phyloP scores from a whole-genome alignment of 2,113 vertebrate genomes.

The Tragelaphus strepsiceros region DNA sequence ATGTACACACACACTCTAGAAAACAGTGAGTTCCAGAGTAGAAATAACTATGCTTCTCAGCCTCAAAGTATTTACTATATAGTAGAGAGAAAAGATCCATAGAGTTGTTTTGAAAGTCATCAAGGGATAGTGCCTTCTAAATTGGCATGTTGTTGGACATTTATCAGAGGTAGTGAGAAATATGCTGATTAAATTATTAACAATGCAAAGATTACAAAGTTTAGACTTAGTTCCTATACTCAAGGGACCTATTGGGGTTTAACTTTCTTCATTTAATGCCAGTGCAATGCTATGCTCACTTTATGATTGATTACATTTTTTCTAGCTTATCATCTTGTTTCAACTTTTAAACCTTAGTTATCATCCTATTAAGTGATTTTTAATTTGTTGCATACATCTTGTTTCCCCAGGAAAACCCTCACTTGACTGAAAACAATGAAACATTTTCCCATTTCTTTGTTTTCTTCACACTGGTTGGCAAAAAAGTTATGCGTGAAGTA shows the following conservation, averaged over 20 bases:
- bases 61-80: not conserved
- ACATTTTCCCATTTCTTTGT: not conserved
- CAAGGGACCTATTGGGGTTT: not conserved
- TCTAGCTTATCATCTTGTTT: not conserved
- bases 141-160: not conserved
- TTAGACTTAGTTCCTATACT: not conserved
- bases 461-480: not conserved
- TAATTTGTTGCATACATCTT: not conserved
- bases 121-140: not conserved
- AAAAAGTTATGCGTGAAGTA: not conserved
- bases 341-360: not conserved
- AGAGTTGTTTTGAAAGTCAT: not conserved
- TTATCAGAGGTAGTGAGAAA: not conserved
- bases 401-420: not conserved
- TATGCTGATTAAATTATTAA: not conserved
- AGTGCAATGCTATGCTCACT: rapidly evolving
- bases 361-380: not conserved
- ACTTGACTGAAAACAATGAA: not conserved
- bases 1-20: not conserved
- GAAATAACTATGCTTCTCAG: not conserved
- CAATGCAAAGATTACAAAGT: not conserved
- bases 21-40: not conserved
- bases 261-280: not conserved
- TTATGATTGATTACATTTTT: not conserved
- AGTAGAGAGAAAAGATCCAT: not conserved